These are phyloP conservation scores for Herpailurus yagouaroundi DNA, from an alignment of 2,113 vertebrate genomes.

Conservation along the genomic window DNA sequence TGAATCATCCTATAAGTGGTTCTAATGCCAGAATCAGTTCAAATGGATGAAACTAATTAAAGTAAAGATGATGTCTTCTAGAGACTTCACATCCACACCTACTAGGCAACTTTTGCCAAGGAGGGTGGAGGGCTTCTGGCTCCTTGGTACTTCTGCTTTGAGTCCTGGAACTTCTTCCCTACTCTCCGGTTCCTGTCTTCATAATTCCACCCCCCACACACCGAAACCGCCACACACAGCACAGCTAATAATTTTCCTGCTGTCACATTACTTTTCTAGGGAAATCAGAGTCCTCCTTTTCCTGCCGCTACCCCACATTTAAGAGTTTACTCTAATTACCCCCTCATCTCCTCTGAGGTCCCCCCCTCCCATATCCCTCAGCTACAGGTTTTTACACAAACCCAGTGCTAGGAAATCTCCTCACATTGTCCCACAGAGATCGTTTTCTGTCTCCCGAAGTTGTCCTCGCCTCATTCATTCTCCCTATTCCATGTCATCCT, in stretches of 20 bases:
- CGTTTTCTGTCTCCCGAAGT: constrained; percentile 71
- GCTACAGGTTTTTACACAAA: constrained; percentile 47
- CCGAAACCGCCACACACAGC: constrained; percentile 61
- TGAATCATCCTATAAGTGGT: neutral
- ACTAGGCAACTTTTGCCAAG: constrained; percentile 48
- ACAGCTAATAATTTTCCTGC: constrained; percentile 77
- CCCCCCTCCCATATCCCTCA: neutral
- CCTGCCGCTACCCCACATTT: constrained; percentile 63
- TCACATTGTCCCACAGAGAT: constrained; percentile 65
- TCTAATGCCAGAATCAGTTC: constrained; percentile 34
- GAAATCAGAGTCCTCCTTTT: constrained; percentile 60
- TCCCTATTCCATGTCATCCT: neutral
- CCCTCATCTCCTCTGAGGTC: constrained; percentile 30
- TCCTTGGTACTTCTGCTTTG: neutral
- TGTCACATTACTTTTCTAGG: constrained; percentile 69
- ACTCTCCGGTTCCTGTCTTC: neutral
- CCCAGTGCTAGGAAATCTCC: constrained; percentile 31
- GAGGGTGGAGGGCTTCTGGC: constrained; percentile 19
- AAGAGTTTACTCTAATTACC: constrained; percentile 71
- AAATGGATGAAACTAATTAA: constrained; percentile 51
- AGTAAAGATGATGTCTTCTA: constrained; percentile 29
- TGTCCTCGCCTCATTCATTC: constrained; percentile 59
- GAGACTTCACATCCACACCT: constrained; percentile 21
- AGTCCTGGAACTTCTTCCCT: constrained; percentile 35
- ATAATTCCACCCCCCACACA: constrained; percentile 32